Conservation (phyloP, 2,797 vertebrate genomes). For the Rachycentron canadum region DNA sequence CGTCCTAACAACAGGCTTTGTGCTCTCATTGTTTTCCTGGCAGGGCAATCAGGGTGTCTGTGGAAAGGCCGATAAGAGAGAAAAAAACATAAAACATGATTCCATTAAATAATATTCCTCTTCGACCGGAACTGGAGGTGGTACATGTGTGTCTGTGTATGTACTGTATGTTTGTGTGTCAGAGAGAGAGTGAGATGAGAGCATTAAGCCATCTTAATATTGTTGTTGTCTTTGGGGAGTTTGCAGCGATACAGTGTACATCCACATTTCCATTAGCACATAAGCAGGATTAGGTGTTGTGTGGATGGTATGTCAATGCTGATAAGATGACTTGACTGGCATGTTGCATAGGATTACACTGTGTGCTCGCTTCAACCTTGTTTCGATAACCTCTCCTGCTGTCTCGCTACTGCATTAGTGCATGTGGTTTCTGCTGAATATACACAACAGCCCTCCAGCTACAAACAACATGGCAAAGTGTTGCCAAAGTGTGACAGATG, state of each 20-base stretch:
- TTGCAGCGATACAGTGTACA: slow-evolving; percentile 39
- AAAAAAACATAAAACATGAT: slow-evolving; percentile 46
- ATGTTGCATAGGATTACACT: slow-evolving; percentile 63
- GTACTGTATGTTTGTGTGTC: not conserved
- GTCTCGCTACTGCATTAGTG: slow-evolving; percentile 16
- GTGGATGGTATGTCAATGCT: slow-evolving; percentile 60
- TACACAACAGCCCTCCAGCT: not conserved
- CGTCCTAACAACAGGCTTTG: slow-evolving; percentile 71
- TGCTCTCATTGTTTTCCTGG: slow-evolving; percentile 74
- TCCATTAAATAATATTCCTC: slow-evolving; percentile 72
- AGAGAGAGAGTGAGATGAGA: slow-evolving; percentile 25
- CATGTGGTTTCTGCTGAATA: slow-evolving; percentile 6
- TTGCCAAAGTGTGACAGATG: slow-evolving; percentile 12
- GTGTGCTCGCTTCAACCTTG: slow-evolving; percentile 30
- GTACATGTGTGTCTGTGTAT: slow-evolving; percentile 8
- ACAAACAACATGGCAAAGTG: slow-evolving; percentile 15
- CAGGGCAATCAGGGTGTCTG: slow-evolving; percentile 70
- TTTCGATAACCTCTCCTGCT: slow-evolving; percentile 46
- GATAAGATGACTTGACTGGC: slow-evolving; percentile 70
- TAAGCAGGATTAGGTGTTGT: slow-evolving; percentile 71
- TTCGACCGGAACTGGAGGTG: slow-evolving; percentile 55
- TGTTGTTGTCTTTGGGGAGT: slow-evolving; percentile 60
- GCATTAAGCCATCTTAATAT: slow-evolving; percentile 64
- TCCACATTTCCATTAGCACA: slow-evolving; percentile 70
- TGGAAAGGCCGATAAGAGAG: slow-evolving; percentile 69